Conservation (phyloP, 2,888 invertebrate genomes). For the Yponomeuta evonymella region DNA sequence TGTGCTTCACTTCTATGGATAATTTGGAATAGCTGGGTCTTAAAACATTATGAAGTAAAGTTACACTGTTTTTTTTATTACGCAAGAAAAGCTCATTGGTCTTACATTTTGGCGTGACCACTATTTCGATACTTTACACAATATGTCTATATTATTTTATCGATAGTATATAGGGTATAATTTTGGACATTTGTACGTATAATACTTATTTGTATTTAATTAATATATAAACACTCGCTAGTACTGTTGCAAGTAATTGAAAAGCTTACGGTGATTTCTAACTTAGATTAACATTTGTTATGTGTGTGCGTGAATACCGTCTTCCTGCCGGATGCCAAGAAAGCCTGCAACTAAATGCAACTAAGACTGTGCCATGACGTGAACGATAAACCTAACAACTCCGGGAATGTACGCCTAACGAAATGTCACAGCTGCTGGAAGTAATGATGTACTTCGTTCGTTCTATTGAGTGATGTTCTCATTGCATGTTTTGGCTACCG, state of each 20-base stretch:
- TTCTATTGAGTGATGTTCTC: slow-evolving; percentile 52
- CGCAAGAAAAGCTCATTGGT: slow-evolving; percentile 57
- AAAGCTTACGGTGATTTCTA: neutral
- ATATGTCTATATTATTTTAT: neutral
- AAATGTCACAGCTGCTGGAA: slow-evolving; percentile 50
- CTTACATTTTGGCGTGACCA: slow-evolving; percentile 68
- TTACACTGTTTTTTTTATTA: slow-evolving; percentile 18
- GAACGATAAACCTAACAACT: slow-evolving; percentile 36
- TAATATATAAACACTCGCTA: neutral
- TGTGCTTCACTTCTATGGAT: slow-evolving; percentile 3
- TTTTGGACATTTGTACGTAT: too few relatives aligned
- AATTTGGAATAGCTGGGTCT: neutral
- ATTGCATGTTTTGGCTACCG: slow-evolving; percentile 65
- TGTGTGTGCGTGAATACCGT: slow-evolving; percentile 57
- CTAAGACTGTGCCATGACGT: slow-evolving; percentile 43
- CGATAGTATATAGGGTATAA: neutral
- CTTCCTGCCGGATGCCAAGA: slow-evolving; percentile 64
- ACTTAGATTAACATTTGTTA: neutral
- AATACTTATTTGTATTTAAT: too few relatives aligned
- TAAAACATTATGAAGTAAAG: neutral
- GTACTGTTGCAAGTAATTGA: neutral
- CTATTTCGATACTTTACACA: neutral
- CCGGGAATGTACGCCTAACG: slow-evolving; percentile 67
- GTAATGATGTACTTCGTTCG: slow-evolving; percentile 41
- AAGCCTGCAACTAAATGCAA: slow-evolving; percentile 36